Evolutionary conservation across 2,113 vertebrate genomes (phyloP).

Genomic region (Notiomystis cincta): DNA sequence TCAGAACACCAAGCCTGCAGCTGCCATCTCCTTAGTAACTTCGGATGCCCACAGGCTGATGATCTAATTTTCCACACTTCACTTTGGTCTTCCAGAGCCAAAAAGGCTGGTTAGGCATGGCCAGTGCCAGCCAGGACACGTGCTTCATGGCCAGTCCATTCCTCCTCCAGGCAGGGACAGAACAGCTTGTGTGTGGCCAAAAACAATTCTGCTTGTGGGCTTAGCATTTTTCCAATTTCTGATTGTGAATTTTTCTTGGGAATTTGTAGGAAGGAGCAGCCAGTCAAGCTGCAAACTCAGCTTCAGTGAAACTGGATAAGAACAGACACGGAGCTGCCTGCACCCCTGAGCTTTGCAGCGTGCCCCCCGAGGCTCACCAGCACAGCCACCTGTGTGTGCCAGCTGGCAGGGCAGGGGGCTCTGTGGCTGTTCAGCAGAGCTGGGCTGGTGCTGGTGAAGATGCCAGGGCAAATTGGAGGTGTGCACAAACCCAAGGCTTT

Average conservation of each 20-base stretch:
- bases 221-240: too few relatives aligned
- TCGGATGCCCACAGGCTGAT: not conserved
- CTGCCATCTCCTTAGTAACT: not conserved
- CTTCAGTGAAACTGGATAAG: not conserved
- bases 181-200: not conserved
- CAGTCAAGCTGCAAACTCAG: not conserved
- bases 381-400: not conserved
- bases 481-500: not conserved
- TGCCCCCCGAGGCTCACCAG: rapidly evolving
- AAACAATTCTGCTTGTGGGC: rapidly evolving
- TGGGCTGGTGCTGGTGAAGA: not conserved
- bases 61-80: not conserved
- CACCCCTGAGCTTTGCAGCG: not conserved
- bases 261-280: not conserved
- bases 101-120: not conserved
- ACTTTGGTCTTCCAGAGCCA: not conserved
- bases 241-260: not conserved
- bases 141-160: not conserved
- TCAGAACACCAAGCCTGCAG: not conserved
- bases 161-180: not conserved
- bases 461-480: not conserved
- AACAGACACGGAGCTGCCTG: not conserved
- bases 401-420: not conserved
- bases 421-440: not conserved
- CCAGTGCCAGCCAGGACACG: not conserved